Conservation (phyloP, 2,888 invertebrate species). For the Leucophenga maculata region DNA sequence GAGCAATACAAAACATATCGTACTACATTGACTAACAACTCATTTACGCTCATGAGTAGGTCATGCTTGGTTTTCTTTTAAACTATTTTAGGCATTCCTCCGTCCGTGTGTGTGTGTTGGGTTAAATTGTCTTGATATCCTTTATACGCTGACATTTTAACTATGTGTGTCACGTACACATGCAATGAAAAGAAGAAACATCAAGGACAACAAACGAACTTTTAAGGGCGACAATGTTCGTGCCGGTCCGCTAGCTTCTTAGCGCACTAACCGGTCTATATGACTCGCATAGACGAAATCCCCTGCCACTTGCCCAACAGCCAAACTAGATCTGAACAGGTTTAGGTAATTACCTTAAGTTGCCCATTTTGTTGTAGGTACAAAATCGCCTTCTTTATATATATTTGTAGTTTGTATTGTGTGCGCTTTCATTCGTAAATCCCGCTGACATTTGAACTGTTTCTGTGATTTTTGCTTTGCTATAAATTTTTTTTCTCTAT, state of each 20-base stretch:
- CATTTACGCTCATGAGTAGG: constrained; percentile 64
- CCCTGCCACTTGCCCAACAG: not conserved
- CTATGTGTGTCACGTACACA: constrained; percentile 56
- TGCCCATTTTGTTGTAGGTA: constrained; percentile 39
- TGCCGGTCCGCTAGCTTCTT: constrained; percentile 18
- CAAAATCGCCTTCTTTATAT: too few relatives aligned
- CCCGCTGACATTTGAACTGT: constrained; percentile 39
- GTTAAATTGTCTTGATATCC: constrained; percentile 42
- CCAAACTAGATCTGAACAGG: constrained; percentile 10
- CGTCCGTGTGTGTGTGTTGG: not conserved
- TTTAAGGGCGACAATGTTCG: constrained; percentile 23
- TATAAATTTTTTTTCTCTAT: too few relatives aligned
- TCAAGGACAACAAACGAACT: constrained; percentile 25
- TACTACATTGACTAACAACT: constrained; percentile 47
- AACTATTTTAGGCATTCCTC: constrained; percentile 14
- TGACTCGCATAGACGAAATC: constrained; percentile 12
- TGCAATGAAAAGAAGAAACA: constrained; percentile 59
- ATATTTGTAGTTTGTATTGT: constrained; percentile 18
- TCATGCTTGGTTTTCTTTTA: constrained; percentile 44
- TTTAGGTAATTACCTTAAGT: constrained; percentile 59
- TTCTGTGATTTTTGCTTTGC: constrained; percentile 38
- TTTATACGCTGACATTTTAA: constrained; percentile 40
- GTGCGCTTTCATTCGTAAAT: constrained; percentile 50
- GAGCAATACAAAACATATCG: not conserved
- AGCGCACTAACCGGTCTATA: constrained; percentile 34